Evolutionary conservation across 2,888 invertebrate genomes (phyloP), one percentile per base, ranked within the genome.

Genomic region (Plebejus melissa): DNA sequence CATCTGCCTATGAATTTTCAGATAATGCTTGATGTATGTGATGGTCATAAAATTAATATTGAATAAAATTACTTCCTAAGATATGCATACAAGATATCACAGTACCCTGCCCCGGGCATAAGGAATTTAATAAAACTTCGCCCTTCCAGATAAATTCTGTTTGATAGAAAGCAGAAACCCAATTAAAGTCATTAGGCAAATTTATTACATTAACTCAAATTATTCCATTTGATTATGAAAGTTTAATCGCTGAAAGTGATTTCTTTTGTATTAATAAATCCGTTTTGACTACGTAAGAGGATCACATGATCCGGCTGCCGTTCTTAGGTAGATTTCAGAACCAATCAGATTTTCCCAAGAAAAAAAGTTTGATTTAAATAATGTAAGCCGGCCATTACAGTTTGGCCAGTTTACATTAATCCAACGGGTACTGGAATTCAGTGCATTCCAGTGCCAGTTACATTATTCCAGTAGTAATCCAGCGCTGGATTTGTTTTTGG

Each of bases 71-170:
- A 36, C 65, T 83, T 79, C 84, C 83, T 86, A 84, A 84, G 82
- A 84, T 77, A 83, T 85, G 85, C 85, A 87, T 87, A 88, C 87
- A 88, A 86, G 85, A 83, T 89, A 87, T 86, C 85, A 86, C 85
- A 84, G 83, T 87, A 87, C 85, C 86, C 85, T 83, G 90, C 92
- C 87, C 79, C 84, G 83, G 89, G 92, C 91, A 85, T 85, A 88
- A 81, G 84, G 87, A 88, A 91, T 93, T 92, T 93, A 92, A 93
- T 91, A 92, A 91, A 93, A 91, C 86, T 93, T 90, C 87, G 86
- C 90, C 90, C 89, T 91, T 92, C 90, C 86, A 90, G 87, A 90
- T 87, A 90, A 90, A 72, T 72, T 72, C 50, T 72, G 88, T 91
- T 90, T 91, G 91, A 93, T 90, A 90, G 88, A 87, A 89, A 85